Evolutionary conservation across 2,888 invertebrate genomes (phyloP), one percentile per base, ranked within the genome.

Genomic region (Penaeus monodon): DNA sequence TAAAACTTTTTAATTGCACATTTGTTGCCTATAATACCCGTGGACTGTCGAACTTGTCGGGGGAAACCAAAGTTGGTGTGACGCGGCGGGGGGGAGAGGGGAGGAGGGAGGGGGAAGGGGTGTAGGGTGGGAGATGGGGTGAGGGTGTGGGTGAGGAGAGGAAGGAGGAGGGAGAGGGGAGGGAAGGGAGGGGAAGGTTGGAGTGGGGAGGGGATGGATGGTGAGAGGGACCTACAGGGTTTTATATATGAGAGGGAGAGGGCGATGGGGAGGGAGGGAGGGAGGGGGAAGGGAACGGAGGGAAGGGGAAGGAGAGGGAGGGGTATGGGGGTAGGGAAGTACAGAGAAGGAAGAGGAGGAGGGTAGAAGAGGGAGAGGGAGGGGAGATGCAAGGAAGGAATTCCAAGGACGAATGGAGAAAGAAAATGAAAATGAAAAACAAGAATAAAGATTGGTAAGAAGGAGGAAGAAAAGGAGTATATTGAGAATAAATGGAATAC

Each of bases 1-100:
- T 86, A 86, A 86, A 86, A 86, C 86, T 86, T 86, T 86, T 86
- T 86, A 86, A 86, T 86, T 86, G 86, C 86, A 74, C 86, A 86
- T 86, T 86, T 81, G 81, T 86, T 86, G 76, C 78, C 86, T 81
- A 86, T 86, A 86, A 86, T 86, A 86, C 86, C 86, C 81, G 86
- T 86, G 70, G 81, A 85, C 81, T 86, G 86, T 86, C 86, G 86
- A 86, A 86, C 86, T 86, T 86, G 86, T 86, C 81, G 66, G 78
- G 78, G 68, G 76, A 86, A 86, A 81, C 81, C 65, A 86, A 81
- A 78, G 86, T 86, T 81, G 86, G 81, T 86, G 86, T 86, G 86
- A 86, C 86, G 81, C 68, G 81, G 86, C 57, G 85, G 73, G 76
- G 84, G 65, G 66, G 66, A 63, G 49, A 29, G 27, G 38, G 14